phyloP scores from a whole-genome alignment of 2,113 vertebrate species.

The Tenebrosternarchus preto region DNA sequence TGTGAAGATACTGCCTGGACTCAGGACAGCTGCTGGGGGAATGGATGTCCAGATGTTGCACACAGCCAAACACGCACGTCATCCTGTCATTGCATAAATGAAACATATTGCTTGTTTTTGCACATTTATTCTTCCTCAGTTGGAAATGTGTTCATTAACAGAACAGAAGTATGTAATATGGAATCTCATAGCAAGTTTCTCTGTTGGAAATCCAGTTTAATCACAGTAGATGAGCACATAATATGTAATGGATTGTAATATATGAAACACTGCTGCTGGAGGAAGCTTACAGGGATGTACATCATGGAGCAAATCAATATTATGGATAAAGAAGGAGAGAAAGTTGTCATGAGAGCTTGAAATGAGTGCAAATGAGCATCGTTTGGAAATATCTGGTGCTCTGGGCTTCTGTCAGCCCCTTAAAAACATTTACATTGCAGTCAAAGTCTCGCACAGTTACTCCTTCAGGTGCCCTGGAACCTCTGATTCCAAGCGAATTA shows the following conservation, averaged over 20 bases:
- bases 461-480: too few relatives aligned
- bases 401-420: conserved; percentile 27
- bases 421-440: conserved; percentile 58
- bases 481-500: not conserved
- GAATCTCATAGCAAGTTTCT: too few relatives aligned
- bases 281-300: too few relatives aligned
- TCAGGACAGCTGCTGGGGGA: not conserved
- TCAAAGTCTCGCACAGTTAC: not conserved
- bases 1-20: too few relatives aligned
- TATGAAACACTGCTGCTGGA: too few relatives aligned
- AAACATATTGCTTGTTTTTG: not conserved
- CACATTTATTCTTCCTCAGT: not conserved
- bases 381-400: not conserved
- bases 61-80: not conserved
- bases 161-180: too few relatives aligned
- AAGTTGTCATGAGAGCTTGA: too few relatives aligned
- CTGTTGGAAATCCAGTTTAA: too few relatives aligned
- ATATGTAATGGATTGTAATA: too few relatives aligned
- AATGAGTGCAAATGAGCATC: not conserved
- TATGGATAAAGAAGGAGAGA: too few relatives aligned
- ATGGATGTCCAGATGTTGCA: not conserved
- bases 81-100: not conserved
- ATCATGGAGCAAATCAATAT: too few relatives aligned
- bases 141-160: not conserved
- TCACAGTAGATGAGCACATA: too few relatives aligned